phyloP scores from a whole-genome alignment of 2,888 invertebrate genomes.

The Scelioninae gen. 1 region DNA sequence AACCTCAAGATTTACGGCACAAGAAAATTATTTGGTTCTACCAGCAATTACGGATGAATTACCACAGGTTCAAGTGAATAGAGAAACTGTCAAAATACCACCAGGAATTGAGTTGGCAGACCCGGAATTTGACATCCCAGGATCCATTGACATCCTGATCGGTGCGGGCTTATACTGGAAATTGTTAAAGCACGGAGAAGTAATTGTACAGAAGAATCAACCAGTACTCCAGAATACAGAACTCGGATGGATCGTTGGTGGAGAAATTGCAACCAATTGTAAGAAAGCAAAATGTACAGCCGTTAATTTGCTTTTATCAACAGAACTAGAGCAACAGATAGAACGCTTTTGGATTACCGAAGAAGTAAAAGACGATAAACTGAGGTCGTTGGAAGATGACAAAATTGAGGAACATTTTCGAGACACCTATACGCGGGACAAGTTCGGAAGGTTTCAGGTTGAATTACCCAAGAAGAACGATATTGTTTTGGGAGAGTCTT shows the following conservation, averaged over 20 bases:
- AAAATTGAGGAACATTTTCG: slow-evolving; percentile 5
- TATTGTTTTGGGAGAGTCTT: slow-evolving; percentile 4
- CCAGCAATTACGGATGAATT: slow-evolving; percentile 24
- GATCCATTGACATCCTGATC: slow-evolving; percentile 13
- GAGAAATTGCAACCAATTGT: slow-evolving; percentile 21
- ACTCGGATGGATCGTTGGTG: slow-evolving; percentile 30
- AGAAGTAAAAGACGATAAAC: neutral
- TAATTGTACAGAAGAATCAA: slow-evolving; percentile 2
- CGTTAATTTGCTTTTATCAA: neutral
- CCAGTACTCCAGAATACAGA: slow-evolving; percentile 24
- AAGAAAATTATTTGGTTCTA: slow-evolving; percentile 21
- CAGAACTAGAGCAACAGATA: slow-evolving; percentile 12
- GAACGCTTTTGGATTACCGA: slow-evolving; percentile 24
- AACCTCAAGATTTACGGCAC: neutral
- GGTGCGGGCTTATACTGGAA: slow-evolving; percentile 36
- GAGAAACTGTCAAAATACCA: neutral
- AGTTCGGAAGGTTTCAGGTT: slow-evolving; percentile 10
- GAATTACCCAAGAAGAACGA: slow-evolving; percentile 11
- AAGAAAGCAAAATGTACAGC: slow-evolving; percentile 1
- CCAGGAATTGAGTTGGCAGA: slow-evolving; percentile 20
- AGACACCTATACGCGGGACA: neutral
- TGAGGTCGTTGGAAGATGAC: neutral
- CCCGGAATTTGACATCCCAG: slow-evolving; percentile 25
- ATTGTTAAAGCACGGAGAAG: slow-evolving; percentile 15
- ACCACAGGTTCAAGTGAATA: slow-evolving; percentile 14